A percentile compares a stretch with the other conserved stretches of the same genome.
These are phyloP conservation scores for Triplophysa yarkandensis DNA, from an alignment of 2,797 vertebrate species.

Conservation along the genomic window DNA sequence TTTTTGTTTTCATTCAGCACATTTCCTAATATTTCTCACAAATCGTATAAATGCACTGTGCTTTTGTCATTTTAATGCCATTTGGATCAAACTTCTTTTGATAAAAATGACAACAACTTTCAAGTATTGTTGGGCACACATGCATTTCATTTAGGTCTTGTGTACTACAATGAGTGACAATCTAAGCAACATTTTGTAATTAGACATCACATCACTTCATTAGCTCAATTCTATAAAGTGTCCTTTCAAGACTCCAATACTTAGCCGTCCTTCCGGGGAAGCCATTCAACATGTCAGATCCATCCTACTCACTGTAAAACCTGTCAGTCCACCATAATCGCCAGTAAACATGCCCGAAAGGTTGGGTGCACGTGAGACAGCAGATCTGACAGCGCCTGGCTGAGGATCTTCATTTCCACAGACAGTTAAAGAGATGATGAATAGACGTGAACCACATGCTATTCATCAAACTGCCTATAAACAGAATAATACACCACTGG, in stretches of 20 bases:
- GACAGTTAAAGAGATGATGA: constrained; percentile 20
- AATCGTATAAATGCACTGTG: not conserved
- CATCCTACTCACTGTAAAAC: constrained; percentile 14
- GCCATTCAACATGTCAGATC: constrained; percentile 25
- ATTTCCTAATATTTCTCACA: constrained; percentile 19
- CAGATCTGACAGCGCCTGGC: constrained; percentile 32
- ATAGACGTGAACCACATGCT: constrained; percentile 35
- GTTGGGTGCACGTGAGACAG: not conserved
- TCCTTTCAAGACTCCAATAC: constrained; percentile 10
- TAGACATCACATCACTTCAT: constrained; percentile 46
- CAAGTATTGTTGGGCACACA: not conserved
- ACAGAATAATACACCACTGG: constrained; percentile 10
- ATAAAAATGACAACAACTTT: constrained; percentile 16
- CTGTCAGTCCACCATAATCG: constrained; percentile 34
- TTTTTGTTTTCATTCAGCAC: not conserved
- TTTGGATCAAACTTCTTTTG: constrained; percentile 17
- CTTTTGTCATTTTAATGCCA: constrained; percentile 5
- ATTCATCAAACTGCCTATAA: constrained; percentile 28
- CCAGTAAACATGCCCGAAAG: constrained; percentile 27
- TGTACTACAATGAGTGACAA: constrained; percentile 29
- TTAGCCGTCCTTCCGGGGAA: constrained; percentile 33
- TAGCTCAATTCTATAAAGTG: constrained; percentile 42
- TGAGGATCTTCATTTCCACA: constrained; percentile 18
- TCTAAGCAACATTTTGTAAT: constrained; percentile 44
- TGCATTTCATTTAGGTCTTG: constrained; percentile 10